Base-by-base conservation (phyloP, 2,113 vertebrate species). In the Myotis yumanensis region DNA sequence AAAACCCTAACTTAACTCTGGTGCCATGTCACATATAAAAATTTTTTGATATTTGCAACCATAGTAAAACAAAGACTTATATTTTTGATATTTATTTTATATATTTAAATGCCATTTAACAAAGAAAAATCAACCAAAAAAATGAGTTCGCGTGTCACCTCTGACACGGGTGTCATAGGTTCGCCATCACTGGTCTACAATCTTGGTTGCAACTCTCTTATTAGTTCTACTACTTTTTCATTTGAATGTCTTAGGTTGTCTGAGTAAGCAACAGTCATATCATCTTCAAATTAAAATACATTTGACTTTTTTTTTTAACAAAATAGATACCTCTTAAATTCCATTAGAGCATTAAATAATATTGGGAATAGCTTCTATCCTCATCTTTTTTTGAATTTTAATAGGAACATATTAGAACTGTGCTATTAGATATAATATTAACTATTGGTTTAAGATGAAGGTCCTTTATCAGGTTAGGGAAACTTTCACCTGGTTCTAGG, bases 391-490 rank as follows among this genome's bases (percentile, higher is more conserved):
- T 20, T 90, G 35, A 40, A 28, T 85, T 91, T 85, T 88, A 79
- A 68, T 43, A 81, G 57, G 71, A 80, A 23, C 62, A 35, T n/a
- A 93, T 89, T 64, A 88, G n/a, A 82, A 52, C 28, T 97, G 76
- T 40, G 57, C 25, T n/a, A 20, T 66, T 86, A 90, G 86, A 57
- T 77, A 62, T 32, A 22, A 57, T 64, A 90, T 40, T 92, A 18
- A 83, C 22, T 62, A 0, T 35, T 73, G 17, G 11, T 84, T 94
- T 68, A 68, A 79, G n/a, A 69, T 84, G n/a, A 30, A 76, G 84
- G 23, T 51, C 52, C 15, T 82, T 92, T 28, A 80, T 76, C 37
- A 66, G 86, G 25, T 57, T 87, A 95, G 17, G 22, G 30, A 75
- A 80, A 7, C 11, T 30, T 75, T 32, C 1, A 1, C 1, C 46